Evolutionary conservation across 1,140 invertebrate species (phyloP).

Genomic region (Euura saliciscinereae): DNA sequence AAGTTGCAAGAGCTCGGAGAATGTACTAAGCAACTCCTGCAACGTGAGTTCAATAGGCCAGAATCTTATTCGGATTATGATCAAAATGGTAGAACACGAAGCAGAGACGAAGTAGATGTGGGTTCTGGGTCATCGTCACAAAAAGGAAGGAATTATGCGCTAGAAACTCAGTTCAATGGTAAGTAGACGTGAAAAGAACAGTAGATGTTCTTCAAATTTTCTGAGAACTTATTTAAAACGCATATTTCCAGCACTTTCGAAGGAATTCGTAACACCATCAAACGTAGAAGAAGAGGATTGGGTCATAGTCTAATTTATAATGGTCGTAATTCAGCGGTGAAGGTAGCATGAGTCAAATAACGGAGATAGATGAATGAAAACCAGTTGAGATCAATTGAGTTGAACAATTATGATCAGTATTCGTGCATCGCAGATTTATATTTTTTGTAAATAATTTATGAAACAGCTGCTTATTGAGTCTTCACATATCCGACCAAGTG

Average conservation of each 20-base stretch:
- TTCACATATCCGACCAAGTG: too few species aligned
- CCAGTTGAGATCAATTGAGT: too few species aligned
- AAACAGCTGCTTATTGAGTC: too few species aligned
- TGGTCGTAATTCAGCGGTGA: background rate
- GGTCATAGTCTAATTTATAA: slow-evolving; percentile 34
- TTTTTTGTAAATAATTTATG: too few species aligned
- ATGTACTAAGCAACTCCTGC: slow-evolving; percentile 44
- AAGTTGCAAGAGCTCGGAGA: slow-evolving; percentile 47
- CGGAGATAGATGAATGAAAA: too few species aligned
- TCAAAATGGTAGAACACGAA: background rate
- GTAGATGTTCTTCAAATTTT: too few species aligned
- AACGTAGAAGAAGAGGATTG: slow-evolving; percentile 51
- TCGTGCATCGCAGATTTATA: too few species aligned
- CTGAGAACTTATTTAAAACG: too few species aligned
- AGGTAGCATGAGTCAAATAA: background rate
- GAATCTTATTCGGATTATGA: background rate
- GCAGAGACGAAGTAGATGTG: background rate
- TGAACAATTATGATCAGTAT: too few species aligned
- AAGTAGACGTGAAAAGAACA: slow-evolving; percentile 15
- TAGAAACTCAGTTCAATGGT: slow-evolving; percentile 48
- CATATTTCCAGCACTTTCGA: slow-evolving; percentile 45
- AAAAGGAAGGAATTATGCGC: slow-evolving; percentile 23
- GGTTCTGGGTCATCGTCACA: background rate
- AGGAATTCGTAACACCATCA: slow-evolving; percentile 44
- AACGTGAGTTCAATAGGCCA: slow-evolving; percentile 32